A percentile compares a stretch with the other conserved stretches of the same genome.
Evolutionary conservation across 2,888 invertebrate genomes (phyloP).

Genomic region (Unio delphinus): DNA sequence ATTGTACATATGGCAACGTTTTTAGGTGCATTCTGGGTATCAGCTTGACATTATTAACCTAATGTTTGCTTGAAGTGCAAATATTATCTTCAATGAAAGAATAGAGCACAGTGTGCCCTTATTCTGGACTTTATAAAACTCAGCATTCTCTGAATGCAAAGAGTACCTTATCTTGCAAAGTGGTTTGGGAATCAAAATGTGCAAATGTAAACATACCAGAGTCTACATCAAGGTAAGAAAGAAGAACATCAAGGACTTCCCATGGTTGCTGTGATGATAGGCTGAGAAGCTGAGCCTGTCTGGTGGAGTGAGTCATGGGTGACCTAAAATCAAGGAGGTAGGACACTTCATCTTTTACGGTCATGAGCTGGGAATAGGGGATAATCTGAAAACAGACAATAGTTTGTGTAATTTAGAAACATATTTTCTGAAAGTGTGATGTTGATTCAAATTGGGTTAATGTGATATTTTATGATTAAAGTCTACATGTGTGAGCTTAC

Average conservation of each 20-base stretch:
- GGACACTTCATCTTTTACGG: slow-evolving; percentile 15
- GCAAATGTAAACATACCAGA: slow-evolving; percentile 27
- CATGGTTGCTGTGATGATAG: slow-evolving; percentile 47
- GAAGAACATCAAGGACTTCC: slow-evolving; percentile 39
- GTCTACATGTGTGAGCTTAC: too few species aligned
- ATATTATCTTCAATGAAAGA: too few species aligned
- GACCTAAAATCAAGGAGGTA: slow-evolving; percentile 17
- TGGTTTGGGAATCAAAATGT: not conserved
- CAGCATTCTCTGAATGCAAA: too few species aligned
- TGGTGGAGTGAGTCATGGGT: slow-evolving; percentile 23
- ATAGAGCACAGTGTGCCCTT: too few species aligned
- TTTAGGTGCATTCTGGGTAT: too few species aligned
- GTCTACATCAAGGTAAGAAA: slow-evolving; percentile 36
- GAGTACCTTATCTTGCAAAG: not conserved
- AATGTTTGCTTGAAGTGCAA: too few species aligned
- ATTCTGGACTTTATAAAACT: too few species aligned
- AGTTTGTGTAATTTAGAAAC: not conserved
- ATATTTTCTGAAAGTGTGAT: too few species aligned
- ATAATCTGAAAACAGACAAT: slow-evolving; percentile 6
- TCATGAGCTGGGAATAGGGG: not conserved
- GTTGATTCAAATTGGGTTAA: too few species aligned
- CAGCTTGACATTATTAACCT: too few species aligned
- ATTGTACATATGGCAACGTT: too few species aligned
- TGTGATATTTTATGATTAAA: too few species aligned
- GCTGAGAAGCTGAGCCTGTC: slow-evolving; percentile 44